Percentiles rank a stretch among this genome's conserved stretches.
These are phyloP conservation scores for Phenganax subtilis DNA, from an alignment of 92 coral and sea anemone species.

Conservation along the genomic window DNA sequence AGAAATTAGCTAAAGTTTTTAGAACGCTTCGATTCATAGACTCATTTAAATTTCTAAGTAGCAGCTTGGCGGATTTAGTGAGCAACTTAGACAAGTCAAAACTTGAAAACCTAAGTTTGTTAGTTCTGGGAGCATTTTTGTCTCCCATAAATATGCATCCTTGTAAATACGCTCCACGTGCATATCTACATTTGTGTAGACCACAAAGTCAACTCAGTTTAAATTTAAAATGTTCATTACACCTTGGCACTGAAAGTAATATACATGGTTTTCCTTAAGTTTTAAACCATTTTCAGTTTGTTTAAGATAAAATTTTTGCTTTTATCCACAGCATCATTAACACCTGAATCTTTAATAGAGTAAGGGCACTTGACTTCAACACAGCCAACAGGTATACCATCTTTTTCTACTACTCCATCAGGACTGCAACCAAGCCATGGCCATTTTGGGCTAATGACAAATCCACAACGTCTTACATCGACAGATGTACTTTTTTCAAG, in stretches of 20 bases:
- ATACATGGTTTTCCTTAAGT: neutral
- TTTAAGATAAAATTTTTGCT: slow-evolving; percentile 8
- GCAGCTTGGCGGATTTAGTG: no score
- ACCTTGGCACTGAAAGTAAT: slow-evolving; percentile 36
- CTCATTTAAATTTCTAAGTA: no score
- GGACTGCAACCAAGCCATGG: slow-evolving; percentile 54
- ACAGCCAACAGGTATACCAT: slow-evolving; percentile 48
- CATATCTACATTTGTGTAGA: slow-evolving; percentile 48
- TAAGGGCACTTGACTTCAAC: slow-evolving; percentile 52
- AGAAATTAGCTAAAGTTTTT: no score
- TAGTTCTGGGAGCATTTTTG: slow-evolving; percentile 49
- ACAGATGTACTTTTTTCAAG: slow-evolving; percentile 7
- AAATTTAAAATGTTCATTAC: slow-evolving; percentile 43
- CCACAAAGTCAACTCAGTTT: slow-evolving; percentile 41
- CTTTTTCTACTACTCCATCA: slow-evolving; percentile 49
- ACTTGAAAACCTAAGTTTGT: no score
- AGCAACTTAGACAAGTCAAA: no score
- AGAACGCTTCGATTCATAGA: no score
- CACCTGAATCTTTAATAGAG: slow-evolving; percentile 29
- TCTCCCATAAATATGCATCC: slow-evolving; percentile 42
- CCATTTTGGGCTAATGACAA: slow-evolving; percentile 43
- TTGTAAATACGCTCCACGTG: slow-evolving; percentile 44
- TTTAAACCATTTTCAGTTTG: slow-evolving; percentile 1
- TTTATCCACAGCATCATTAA: slow-evolving; percentile 48
- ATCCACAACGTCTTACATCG: slow-evolving; percentile 46